phyloP scores from a whole-genome alignment of 2,113 vertebrate species.

The Mustelus asterias region DNA sequence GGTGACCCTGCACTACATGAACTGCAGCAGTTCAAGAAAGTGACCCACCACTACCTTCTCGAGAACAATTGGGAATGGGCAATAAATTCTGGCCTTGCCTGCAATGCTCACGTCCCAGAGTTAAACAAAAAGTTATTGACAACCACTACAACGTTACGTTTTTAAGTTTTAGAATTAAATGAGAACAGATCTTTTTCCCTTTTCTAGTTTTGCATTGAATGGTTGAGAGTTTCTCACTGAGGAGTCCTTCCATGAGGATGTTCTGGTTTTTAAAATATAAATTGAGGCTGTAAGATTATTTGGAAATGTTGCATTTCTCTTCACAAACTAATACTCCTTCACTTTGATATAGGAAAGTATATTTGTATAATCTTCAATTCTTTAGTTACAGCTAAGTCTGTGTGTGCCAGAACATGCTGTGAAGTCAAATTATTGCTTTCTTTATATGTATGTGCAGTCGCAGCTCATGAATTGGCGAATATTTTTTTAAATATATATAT shows the following conservation, averaged over 20 bases:
- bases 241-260: not conserved
- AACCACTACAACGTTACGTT: not conserved
- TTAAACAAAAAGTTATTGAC: not conserved
- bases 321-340: not conserved
- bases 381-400: not conserved
- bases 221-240: not conserved
- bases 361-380: not conserved
- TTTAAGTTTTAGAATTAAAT: not conserved
- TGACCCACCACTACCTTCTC: no score
- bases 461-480: no score
- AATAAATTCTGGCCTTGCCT: no score
- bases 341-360: not conserved
- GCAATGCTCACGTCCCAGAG: no score
- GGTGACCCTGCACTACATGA: no score
- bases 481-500: no score
- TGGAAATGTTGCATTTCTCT: not conserved
- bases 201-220: not conserved
- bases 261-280: not conserved
- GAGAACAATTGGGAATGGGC: no score
- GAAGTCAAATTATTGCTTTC: not conserved
- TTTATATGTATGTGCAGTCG: no score
- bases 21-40: no score
- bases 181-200: not conserved
- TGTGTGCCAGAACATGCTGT: not conserved
- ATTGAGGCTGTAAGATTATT: not conserved